These are phyloP conservation scores for Dendrocopos noguchii DNA, from an alignment of 2,113 vertebrate genomes.

Conservation along the genomic window DNA sequence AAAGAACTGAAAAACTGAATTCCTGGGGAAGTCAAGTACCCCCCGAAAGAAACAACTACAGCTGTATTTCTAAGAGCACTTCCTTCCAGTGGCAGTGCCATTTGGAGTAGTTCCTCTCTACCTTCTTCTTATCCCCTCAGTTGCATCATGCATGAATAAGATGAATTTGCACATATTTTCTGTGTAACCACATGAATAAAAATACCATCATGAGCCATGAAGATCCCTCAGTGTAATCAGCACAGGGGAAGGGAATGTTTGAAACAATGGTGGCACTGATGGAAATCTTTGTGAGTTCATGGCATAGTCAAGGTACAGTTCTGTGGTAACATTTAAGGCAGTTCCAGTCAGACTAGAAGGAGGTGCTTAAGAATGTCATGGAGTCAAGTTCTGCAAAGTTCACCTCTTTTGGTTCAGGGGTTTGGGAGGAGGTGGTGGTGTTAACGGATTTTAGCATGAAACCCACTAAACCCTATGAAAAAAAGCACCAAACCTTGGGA, in stretches of 20 bases:
- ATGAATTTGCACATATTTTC: background rate
- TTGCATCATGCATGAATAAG: background rate
- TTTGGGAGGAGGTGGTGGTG: background rate
- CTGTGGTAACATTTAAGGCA: background rate
- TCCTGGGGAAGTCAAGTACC: background rate
- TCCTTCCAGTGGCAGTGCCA: background rate
- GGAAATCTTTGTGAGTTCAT: fast-evolving
- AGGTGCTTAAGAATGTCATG: background rate
- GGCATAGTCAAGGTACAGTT: background rate
- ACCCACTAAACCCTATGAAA: background rate
- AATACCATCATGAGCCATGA: background rate
- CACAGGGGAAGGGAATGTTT: background rate
- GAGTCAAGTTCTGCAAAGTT: background rate
- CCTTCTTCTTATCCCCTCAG: no score
- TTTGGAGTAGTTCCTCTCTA: background rate
- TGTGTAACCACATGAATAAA: background rate
- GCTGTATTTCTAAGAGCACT: background rate
- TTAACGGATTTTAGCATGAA: background rate
- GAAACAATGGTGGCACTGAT: background rate
- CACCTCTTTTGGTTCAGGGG: no score
- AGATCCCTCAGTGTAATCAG: background rate
- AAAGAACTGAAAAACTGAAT: background rate
- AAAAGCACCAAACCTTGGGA: background rate
- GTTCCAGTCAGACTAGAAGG: background rate
- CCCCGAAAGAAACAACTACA: background rate